These are phyloP conservation scores for Drosophila greeni DNA, from an alignment of 2,888 invertebrate genomes.

Conservation along the genomic window DNA sequence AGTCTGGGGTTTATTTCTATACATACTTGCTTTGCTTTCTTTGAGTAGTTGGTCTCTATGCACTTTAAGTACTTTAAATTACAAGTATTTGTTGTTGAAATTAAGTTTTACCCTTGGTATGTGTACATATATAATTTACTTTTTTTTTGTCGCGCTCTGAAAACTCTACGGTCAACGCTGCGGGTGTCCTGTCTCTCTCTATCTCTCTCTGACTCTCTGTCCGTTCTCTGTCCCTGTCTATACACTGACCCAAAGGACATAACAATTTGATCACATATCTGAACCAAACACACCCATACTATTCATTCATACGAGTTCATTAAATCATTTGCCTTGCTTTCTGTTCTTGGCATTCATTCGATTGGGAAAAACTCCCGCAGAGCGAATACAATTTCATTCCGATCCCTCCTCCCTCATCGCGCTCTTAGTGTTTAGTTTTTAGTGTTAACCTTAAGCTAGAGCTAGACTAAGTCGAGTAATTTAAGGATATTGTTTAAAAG, in stretches of 20 bases:
- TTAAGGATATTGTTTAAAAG: constrained; percentile 35
- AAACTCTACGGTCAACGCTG: constrained; percentile 32
- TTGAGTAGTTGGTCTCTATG: constrained; percentile 29
- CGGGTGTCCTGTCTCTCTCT: constrained; percentile 15
- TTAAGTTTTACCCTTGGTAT: constrained; percentile 25
- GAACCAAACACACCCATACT: constrained; percentile 2
- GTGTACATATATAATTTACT: constrained; percentile 28
- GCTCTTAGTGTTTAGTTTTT: constrained; percentile 14
- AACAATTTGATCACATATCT: constrained; percentile 10
- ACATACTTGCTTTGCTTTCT: constrained; percentile 23
- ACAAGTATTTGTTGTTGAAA: constrained; percentile 19
- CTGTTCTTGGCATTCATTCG: constrained; percentile 35
- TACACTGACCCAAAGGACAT: constrained; percentile 13
- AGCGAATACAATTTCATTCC: constrained; percentile 9
- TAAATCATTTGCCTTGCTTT: constrained; percentile 25
- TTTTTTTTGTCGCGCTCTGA: constrained; percentile 27
- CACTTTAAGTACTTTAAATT: constrained; percentile 29
- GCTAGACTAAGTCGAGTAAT: constrained; percentile 19
- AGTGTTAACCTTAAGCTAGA: constrained; percentile 28
- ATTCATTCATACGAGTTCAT: constrained; percentile 15
- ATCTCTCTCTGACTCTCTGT: not conserved
- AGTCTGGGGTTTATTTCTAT: constrained; percentile 5
- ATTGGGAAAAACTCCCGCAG: constrained; percentile 34
- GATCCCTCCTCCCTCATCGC: not conserved
- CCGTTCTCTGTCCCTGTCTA: constrained; percentile 6